These are phyloP conservation scores for Agrotis segetum DNA, from an alignment of 2,888 invertebrate genomes.

Conservation along the genomic window DNA sequence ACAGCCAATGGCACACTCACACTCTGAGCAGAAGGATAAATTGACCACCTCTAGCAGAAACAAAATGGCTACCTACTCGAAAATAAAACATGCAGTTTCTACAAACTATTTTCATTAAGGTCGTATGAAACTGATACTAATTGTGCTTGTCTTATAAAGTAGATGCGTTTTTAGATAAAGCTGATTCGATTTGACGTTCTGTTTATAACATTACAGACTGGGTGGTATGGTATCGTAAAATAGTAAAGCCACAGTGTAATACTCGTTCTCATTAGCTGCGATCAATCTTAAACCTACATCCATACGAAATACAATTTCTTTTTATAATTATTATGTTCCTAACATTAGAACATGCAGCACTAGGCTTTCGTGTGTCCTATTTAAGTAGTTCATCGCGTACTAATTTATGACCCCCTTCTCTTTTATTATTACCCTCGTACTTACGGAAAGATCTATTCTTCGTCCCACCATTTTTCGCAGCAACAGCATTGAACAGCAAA, in stretches of 20 bases:
- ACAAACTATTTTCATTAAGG: slow-evolving; percentile 14
- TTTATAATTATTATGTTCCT: neutral
- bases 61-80: neutral
- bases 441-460: neutral
- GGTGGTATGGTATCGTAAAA: slow-evolving; percentile 5
- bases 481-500: neutral
- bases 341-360: neutral
- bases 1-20: neutral
- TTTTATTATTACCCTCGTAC: neutral
- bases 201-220: slow-evolving; percentile 8
- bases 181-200: slow-evolving; percentile 28
- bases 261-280: neutral
- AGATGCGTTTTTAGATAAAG: slow-evolving; percentile 31
- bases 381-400: neutral
- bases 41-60: slow-evolving; percentile 10
- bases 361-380: neutral
- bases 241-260: neutral
- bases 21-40: neutral
- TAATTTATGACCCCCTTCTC: neutral
- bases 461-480: neutral
- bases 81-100: slow-evolving; percentile 10
- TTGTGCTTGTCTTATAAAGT: slow-evolving; percentile 18
- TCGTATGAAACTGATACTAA: slow-evolving; percentile 26
- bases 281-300: neutral
- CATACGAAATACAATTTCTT: neutral